Evolutionary conservation across 1,140 invertebrate genomes (phyloP), one percentile per base, ranked within the genome.

Genomic region (Cephus cinctus): DNA sequence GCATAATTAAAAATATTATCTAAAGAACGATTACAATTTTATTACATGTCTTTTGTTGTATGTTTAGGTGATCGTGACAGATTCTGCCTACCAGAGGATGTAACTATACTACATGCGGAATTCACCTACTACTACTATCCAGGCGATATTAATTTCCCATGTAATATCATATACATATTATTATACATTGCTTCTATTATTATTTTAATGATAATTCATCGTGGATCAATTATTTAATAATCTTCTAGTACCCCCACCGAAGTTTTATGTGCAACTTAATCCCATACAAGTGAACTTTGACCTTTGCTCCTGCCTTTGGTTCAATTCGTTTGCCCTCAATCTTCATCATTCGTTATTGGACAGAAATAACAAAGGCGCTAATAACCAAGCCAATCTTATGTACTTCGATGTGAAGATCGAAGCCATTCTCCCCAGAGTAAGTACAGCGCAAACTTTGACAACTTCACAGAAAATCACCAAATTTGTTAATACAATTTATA

Each of bases 51-150:
- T n/a, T n/a, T n/a, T n/a, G 25, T 25, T 25, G 19, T 25, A 19
- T 25, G 71, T 81, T 69, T 52, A 83, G 93, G 92, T 45, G 94
- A 97, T 72, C 86, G 90, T 69, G 89, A 86, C 59, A 80, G 83
- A 35, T 85, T 92, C 56, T 86, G 86, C 36, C 80, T 97, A 55
- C 94, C 95, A 5, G 84, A 87, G 30, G 92, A 96, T 66, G 87
- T 93, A 49, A 89, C 90, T 27, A 85, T 94, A 32, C 65, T 98
- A 22, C 96, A 98, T 76, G 86, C 95, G 2, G 96, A 98, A 68
- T 92, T 96, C 59, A 96, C 94, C 1, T 92, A 94, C 63, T 99
- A 96, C 76, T 98, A 96, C 73, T 98, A 97, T 79, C 94, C 95
- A 8, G 93, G 92, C 36, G 92, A 94, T 64, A 85, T 91, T 32